Percentiles rank a stretch among this genome's conserved stretches.
These are phyloP conservation scores for Channa striata DNA, from an alignment of 2,797 vertebrate genomes.

Conservation along the genomic window DNA sequence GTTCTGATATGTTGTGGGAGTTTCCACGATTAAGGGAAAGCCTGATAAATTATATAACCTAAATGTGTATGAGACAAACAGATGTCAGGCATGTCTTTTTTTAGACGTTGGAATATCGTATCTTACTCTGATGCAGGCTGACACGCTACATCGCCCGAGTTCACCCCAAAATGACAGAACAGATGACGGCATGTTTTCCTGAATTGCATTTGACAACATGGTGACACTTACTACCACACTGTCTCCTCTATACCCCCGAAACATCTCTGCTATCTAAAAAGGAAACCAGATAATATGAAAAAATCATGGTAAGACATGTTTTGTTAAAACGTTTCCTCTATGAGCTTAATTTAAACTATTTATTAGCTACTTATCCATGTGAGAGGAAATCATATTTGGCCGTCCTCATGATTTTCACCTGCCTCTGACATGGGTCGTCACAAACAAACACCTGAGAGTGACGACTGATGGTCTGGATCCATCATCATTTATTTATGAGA, in stretches of 20 bases:
- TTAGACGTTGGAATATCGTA: not conserved
- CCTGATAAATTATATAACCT: not conserved
- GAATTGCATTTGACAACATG: constrained; percentile 35
- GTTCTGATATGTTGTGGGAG: not conserved
- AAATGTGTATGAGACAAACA: not conserved
- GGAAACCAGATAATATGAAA: not conserved
- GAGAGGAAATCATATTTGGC: too few species aligned
- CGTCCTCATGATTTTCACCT: too few species aligned
- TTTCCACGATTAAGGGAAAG: not conserved
- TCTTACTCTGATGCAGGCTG: constrained; percentile 25
- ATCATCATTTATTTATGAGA: too few species aligned
- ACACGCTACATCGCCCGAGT: constrained; percentile 18
- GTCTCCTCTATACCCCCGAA: not conserved
- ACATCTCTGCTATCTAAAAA: not conserved
- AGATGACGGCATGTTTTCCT: constrained; percentile 13
- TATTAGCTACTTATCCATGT: too few species aligned
- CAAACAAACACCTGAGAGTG: too few species aligned
- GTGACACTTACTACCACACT: constrained; percentile 8
- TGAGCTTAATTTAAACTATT: too few species aligned
- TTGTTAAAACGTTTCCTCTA: not conserved
- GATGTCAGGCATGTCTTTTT: not conserved
- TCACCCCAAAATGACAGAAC: constrained; percentile 26
- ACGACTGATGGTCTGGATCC: too few species aligned
- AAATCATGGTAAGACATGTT: not conserved
- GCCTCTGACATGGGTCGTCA: too few species aligned